Evolutionary conservation across 2,888 invertebrate species (phyloP), one percentile per base, ranked within the genome.

Genomic region (Trissoscelio sp.): DNA sequence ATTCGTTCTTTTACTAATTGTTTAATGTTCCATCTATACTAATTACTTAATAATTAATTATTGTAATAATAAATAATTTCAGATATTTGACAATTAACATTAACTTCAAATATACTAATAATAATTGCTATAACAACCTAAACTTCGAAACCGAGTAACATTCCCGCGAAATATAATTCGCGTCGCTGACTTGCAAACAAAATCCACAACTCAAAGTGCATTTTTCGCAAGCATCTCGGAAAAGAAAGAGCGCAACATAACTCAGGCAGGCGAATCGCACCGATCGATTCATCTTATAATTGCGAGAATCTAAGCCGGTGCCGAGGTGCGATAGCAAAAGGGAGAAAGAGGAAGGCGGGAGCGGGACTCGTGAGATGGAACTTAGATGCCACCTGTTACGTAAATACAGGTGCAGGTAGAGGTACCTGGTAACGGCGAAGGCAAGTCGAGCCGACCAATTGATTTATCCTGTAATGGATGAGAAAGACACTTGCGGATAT

Each of bases 301-400:
- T 79, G 79, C 64, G 57, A 42, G 64, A 64, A 79, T 74, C 73
- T 67, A 74, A 79, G 62, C 22, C 72, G 55, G 18, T 57, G 60
- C 42, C 46, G 31, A 67, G 48, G 42, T 57, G 77, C 66, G 70
- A 72, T 70, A 48, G 70, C 64, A 69, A 69, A 48, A 74, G 77
- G 66, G 80, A 74, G 70, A 62, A 62, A 60, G 77, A 81, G 83
- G 64, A 72, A 82, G 67, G 39, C 51, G 39, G 14, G 44, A 75
- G 18, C 24, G 11, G 34, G 24, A 57, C 57, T 58, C 48, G 53
- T 46, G 70, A 80, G 74, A 80, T 80, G 69, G 55, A 75, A 69
- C 80, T 64, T 69, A 70, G 74, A 74, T 74, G 80, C 77, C 81
- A 81, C 81, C 81, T 81, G 81, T 81, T 81, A 77, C 81, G 77